Conservation (phyloP, 1,140 invertebrate genomes). For the Gryon sp. region DNA sequence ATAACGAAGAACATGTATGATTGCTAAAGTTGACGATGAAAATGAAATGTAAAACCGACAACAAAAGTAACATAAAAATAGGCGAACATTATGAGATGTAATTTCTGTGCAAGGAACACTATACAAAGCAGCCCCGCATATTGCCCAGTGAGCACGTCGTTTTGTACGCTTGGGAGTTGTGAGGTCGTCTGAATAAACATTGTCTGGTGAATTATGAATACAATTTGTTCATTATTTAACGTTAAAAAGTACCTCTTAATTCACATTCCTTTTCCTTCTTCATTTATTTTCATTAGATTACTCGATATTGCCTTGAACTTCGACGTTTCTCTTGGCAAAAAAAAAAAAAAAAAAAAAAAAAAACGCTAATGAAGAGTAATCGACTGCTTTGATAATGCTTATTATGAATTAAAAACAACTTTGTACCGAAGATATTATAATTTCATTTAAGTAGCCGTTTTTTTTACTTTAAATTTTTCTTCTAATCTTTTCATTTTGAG, state of each 20-base stretch:
- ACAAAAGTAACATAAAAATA: conserved; percentile 45
- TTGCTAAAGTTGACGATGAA: conserved; percentile 49
- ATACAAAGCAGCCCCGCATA: conserved; percentile 80
- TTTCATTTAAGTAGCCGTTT: not conserved
- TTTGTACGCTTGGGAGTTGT: conserved; percentile 84
- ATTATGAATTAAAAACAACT: conserved; percentile 12
- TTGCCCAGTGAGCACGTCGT: conserved; percentile 81
- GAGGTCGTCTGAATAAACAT: conserved; percentile 85
- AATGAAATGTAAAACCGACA: conserved; percentile 20
- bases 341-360: no score
- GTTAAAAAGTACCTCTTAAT: not conserved
- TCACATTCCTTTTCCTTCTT: conserved; percentile 36
- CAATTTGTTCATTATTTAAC: conserved; percentile 68
- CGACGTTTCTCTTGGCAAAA: conserved; percentile 29
- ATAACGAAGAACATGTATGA: conserved; percentile 51
- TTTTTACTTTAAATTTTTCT: not conserved
- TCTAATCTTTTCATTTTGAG: not conserved
- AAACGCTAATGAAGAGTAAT: no score
- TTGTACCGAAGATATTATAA: not conserved
- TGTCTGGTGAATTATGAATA: conserved; percentile 84
- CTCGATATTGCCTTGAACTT: conserved; percentile 59
- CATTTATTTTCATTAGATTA: not conserved
- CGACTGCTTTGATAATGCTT: conserved; percentile 27
- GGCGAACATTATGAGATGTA: conserved; percentile 61
- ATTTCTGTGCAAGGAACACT: conserved; percentile 67